phyloP scores from a whole-genome alignment of 2,797 vertebrate species.

The Antennarius maculatus region DNA sequence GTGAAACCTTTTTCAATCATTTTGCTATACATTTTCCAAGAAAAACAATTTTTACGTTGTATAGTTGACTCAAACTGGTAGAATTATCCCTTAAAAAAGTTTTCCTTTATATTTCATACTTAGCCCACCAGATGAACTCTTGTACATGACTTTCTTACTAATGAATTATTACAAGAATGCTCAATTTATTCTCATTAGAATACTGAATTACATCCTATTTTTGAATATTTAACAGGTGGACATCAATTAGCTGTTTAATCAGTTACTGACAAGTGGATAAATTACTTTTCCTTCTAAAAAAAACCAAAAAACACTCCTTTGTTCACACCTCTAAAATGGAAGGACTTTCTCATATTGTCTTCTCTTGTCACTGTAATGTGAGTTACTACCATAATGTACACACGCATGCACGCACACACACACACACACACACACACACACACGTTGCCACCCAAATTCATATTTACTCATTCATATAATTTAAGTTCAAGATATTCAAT shows the following conservation, averaged over 20 bases:
- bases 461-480: no score
- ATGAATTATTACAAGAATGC: neutral
- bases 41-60: conserved; percentile 10
- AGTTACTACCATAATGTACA: no score
- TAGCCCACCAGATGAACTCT: neutral
- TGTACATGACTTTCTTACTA: neutral
- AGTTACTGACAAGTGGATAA: neutral
- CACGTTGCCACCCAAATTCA: no score
- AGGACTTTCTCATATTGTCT: neutral
- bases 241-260: neutral
- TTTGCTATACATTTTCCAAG: conserved; percentile 27
- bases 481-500: no score
- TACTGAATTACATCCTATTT: neutral
- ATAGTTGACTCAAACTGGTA: conserved; percentile 10
- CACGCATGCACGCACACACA: no score
- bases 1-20: conserved; percentile 14
- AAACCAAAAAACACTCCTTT: neutral
- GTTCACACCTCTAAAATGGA: neutral
- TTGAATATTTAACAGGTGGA: neutral
- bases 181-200: neutral
- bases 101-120: neutral
- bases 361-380: no score
- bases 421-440: no score
- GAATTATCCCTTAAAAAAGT: neutral
- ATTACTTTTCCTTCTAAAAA: no score